A percentile compares a stretch with the other conserved stretches of the same genome.
Conservation (phyloP, 1,140 invertebrate species). For the Cotesia glomerata region DNA sequence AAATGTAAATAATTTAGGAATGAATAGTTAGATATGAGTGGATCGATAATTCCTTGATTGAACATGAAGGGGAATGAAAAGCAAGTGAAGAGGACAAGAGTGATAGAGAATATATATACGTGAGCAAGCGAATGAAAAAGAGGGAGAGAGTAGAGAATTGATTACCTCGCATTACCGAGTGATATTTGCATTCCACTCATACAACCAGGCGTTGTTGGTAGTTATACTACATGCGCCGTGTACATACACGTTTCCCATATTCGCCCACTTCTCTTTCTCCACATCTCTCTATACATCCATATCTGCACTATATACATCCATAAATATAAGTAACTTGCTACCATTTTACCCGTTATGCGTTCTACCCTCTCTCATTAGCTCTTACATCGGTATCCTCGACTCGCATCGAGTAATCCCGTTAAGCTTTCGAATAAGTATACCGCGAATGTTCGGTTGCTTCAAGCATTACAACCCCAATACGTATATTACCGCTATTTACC, state of each 20-base stretch:
- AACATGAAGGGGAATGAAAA: conserved; percentile 29
- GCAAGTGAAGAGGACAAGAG: conserved; percentile 14
- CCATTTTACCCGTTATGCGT: conserved; percentile 12
- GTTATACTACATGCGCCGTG: conserved; percentile 32
- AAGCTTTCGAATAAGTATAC: conserved; percentile 12
- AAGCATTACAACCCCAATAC: conserved; percentile 18
- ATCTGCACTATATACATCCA: background rate
- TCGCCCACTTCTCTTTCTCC: background rate
- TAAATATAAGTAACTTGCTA: background rate
- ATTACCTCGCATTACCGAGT: conserved; percentile 57
- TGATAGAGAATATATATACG: background rate
- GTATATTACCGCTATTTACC: background rate
- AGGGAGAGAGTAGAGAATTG: conserved; percentile 35
- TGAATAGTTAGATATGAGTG: background rate
- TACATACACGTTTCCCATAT: background rate
- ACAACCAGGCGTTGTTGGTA: conserved; percentile 36
- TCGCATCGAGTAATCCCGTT: conserved; percentile 9
- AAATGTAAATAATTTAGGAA: background rate
- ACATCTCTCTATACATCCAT: background rate
- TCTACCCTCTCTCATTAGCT: conserved; percentile 21
- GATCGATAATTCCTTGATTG: conserved; percentile 43
- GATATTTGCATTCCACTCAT: conserved; percentile 62
- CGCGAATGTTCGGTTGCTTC: background rate
- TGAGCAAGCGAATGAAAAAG: conserved; percentile 28
- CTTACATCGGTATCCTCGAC: conserved; percentile 22